These are phyloP conservation scores for Pseudotriccus pelzelni DNA, from an alignment of 2,797 vertebrate species.

Conservation along the genomic window DNA sequence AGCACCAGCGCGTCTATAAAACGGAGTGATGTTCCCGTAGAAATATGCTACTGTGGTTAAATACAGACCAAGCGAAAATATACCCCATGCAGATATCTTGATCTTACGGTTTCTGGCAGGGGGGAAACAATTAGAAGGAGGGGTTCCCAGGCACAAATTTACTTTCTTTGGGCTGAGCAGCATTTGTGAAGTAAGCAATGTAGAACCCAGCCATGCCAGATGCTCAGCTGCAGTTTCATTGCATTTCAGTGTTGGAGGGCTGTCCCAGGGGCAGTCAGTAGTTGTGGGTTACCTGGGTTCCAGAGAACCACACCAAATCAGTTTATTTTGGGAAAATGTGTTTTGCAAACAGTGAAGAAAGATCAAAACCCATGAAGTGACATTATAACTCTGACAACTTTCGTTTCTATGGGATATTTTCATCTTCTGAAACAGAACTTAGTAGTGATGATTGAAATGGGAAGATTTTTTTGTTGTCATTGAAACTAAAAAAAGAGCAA, in stretches of 20 bases:
- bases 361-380: background rate
- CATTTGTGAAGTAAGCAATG: background rate
- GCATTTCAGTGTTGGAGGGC: background rate
- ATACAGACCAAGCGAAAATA: background rate
- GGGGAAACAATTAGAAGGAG: background rate
- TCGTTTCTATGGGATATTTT: background rate
- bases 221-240: background rate
- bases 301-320: background rate
- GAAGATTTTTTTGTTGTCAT: background rate
- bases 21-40: background rate
- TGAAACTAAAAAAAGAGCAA: background rate
- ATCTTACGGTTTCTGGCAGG: background rate
- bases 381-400: background rate
- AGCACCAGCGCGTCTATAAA: background rate
- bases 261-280: background rate
- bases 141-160: background rate
- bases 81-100: background rate
- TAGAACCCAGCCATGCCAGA: background rate
- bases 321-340: background rate
- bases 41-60: constrained; percentile 25
- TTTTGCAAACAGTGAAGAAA: background rate
- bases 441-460: background rate
- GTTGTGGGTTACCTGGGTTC: background rate
- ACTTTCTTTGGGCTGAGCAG: background rate
- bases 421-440: background rate